A percentile compares a stretch with the other conserved stretches of the same genome.
phyloP scores from a whole-genome alignment of 2,888 invertebrate species.

The Pyrrhosoma nymphula region DNA sequence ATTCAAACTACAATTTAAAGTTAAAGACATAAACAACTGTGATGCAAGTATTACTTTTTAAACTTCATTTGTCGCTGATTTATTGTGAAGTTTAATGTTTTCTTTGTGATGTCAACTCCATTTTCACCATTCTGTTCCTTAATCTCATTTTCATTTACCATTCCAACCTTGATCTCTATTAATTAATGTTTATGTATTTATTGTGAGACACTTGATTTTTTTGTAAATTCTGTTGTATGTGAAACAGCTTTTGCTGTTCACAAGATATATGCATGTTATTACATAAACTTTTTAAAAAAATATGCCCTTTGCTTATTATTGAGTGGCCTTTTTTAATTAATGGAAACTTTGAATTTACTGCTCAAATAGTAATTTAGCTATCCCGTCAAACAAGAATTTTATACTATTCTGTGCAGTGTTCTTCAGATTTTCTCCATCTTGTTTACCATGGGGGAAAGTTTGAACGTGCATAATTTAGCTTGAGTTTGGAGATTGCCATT shows the following conservation, averaged over 20 bases:
- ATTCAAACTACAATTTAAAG: background rate
- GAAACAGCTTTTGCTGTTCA: slow-evolving; percentile 64
- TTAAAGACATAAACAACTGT: slow-evolving; percentile 46
- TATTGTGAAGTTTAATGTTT: slow-evolving; percentile 40
- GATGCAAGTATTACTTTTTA: slow-evolving; percentile 51
- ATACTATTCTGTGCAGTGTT: too few species aligned
- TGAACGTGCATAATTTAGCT: too few species aligned
- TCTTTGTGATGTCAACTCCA: background rate
- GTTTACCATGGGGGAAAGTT: too few species aligned
- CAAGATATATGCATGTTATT: slow-evolving; percentile 61
- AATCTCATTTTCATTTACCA: slow-evolving; percentile 38
- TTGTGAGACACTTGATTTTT: slow-evolving; percentile 35
- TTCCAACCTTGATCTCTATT: slow-evolving; percentile 46
- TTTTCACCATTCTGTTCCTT: slow-evolving; percentile 42
- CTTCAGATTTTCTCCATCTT: too few species aligned
- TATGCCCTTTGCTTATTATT: background rate
- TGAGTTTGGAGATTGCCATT: too few species aligned
- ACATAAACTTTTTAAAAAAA: slow-evolving; percentile 55
- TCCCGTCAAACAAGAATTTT: too few species aligned
- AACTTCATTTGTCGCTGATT: background rate
- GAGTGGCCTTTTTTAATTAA: background rate
- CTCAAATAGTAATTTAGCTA: too few species aligned
- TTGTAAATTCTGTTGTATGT: slow-evolving; percentile 66
- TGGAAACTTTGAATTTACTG: too few species aligned
- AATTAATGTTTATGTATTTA: slow-evolving; percentile 56